Evolutionary conservation across 2,888 invertebrate species (phyloP).

Genomic region (Acleris literana): DNA sequence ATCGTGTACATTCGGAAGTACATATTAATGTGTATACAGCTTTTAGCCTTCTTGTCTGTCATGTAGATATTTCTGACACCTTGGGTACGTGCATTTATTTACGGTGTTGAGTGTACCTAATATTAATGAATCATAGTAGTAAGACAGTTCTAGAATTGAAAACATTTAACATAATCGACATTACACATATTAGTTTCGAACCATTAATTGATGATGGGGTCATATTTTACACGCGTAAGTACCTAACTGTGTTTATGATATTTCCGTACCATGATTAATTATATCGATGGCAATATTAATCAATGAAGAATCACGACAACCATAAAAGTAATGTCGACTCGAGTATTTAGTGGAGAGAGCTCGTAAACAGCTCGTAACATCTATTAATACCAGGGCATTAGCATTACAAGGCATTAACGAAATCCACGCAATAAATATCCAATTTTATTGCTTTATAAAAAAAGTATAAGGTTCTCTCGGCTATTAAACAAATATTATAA

Average conservation of each 20-base stretch:
- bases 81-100: no score
- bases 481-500: conserved; percentile 53
- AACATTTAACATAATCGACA: neutral
- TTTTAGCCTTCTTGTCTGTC: no score
- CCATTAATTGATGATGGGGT: neutral
- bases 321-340: conserved; percentile 8
- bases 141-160: neutral
- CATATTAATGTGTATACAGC: neutral
- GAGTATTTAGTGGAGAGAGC: conserved; percentile 18
- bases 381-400: conserved; percentile 40
- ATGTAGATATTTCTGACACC: no score
- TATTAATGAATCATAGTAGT: neutral
- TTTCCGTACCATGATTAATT: neutral
- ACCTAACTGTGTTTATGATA: neutral
- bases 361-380: conserved; percentile 37
- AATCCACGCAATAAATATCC: conserved; percentile 53
- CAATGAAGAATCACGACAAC: neutral
- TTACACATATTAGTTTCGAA: neutral
- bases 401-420: conserved; percentile 56
- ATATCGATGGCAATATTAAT: neutral
- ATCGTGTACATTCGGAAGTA: neutral
- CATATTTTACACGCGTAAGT: neutral
- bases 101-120: no score
- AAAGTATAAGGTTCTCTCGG: conserved; percentile 40
- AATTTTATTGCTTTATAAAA: conserved; percentile 54